Percentiles rank a stretch among this genome's conserved stretches.
phyloP scores from a whole-genome alignment of 2,113 vertebrate genomes.

The Motacilla tschutschensis region DNA sequence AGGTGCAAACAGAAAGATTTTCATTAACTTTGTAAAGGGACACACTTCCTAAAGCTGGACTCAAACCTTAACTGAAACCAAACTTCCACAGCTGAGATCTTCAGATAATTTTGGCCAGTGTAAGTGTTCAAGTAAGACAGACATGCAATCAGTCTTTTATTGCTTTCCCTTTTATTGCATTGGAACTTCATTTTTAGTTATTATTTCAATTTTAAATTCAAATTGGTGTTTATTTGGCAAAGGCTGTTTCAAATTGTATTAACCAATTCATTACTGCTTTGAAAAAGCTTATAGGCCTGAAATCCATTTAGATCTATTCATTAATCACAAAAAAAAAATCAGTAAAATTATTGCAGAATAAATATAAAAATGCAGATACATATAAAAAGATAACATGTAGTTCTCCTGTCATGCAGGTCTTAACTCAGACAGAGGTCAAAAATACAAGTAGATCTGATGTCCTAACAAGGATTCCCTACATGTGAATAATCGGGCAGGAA shows the following conservation, averaged over 20 bases:
- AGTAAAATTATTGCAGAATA: not conserved
- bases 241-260: not conserved
- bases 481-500: not conserved
- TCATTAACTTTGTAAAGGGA: not conserved
- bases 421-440: not conserved
- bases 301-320: not conserved
- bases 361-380: not conserved
- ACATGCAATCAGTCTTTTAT: not conserved
- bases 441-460: not conserved
- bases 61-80: not conserved
- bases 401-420: not conserved
- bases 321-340: not conserved
- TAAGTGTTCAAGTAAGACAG: not conserved
- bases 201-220: not conserved
- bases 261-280: not conserved
- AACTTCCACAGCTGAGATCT: not conserved
- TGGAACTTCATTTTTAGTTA: not conserved
- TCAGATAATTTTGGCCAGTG: not conserved
- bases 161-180: not conserved
- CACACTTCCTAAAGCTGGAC: not conserved
- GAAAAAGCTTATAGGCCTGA: not conserved
- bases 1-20: slow-evolving; percentile 33
- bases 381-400: not conserved
- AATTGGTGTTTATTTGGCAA: not conserved
- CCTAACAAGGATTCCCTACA: not conserved